phyloP scores from a whole-genome alignment of 2,888 invertebrate species.

The Serrognathus titanus region DNA sequence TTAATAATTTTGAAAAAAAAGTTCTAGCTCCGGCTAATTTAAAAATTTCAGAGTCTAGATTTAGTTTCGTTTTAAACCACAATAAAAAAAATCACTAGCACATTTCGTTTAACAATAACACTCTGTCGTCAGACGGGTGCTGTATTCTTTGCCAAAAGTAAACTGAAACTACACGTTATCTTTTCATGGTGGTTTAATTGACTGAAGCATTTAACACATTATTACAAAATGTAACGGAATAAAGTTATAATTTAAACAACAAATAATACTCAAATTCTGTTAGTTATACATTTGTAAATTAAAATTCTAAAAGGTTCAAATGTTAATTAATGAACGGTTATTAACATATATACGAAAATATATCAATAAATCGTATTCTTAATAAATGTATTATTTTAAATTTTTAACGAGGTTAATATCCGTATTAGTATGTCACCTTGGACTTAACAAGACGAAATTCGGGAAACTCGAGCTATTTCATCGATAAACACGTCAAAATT shows the following conservation, averaged over 20 bases:
- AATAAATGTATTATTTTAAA: too few relatives aligned
- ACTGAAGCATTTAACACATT: conserved; percentile 36
- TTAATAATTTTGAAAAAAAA: background rate
- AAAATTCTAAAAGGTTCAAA: conserved; percentile 6
- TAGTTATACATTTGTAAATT: conserved; percentile 29
- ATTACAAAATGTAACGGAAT: conserved; percentile 40
- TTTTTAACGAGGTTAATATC: too few relatives aligned
- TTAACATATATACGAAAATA: conserved; percentile 2
- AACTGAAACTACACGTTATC: conserved; percentile 10
- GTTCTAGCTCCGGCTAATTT: conserved; percentile 30
- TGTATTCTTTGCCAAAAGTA: background rate
- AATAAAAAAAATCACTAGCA: background rate
- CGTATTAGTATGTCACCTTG: too few relatives aligned
- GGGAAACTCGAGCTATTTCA: too few relatives aligned
- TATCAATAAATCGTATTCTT: conserved; percentile 3
- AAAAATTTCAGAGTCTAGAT: conserved; percentile 29
- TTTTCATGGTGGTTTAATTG: conserved; percentile 19
- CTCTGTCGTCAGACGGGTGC: too few relatives aligned
- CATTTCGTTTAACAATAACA: too few relatives aligned
- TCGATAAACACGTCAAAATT: too few relatives aligned
- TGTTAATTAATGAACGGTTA: conserved; percentile 19
- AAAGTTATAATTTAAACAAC: conserved; percentile 38
- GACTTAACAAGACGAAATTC: too few relatives aligned
- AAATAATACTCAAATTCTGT: conserved; percentile 38
- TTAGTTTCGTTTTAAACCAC: background rate